Evolutionary conservation across 2,113 vertebrate genomes (phyloP), one percentile per base, ranked within the genome.

Genomic region (Anthoscopus minutus): DNA sequence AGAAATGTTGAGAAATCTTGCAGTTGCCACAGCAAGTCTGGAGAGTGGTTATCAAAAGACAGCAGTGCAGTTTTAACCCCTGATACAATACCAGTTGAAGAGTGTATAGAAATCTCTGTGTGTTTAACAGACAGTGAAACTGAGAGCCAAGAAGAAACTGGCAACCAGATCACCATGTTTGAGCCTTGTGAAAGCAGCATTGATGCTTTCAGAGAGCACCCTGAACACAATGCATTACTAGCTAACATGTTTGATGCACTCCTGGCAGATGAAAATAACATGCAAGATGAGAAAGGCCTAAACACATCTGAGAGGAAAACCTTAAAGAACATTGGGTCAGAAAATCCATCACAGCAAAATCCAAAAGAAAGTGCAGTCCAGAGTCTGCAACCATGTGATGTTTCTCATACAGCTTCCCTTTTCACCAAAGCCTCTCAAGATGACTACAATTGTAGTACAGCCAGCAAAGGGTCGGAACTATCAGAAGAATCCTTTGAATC

Each of bases 201-300:
- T 4, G 2, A 5, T 30, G 19, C 37, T 82, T 89, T 97, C 76
- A 88, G 91, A 89, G 45, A 77, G 88, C 78, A 83, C 7, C 1
- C 56, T 33, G 93, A 91, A 28, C 96, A 93, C 51, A 90, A 97
- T 15, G 96, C 96, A 44, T 90, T 50, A 9, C 82, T 98, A 4
- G 93, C 82, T 9, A 78, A 72, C 38, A 96, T 98, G 93, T 97
- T 98, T 61, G 81, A 96, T 25, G 91, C 96, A 31, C 72, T 98
- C 24, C 74, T 98, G 33, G 73, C 64, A 38, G 87, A 74, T 7
- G 84, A 81, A 51, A 71, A 51, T 13, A 71, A 58, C 23, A 5
- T 14, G 18, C 70, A 48, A 56, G 85, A 76, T 21, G 27, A 19
- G 33, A 45, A 82, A 73, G 35, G 74, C 38, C 16, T 25, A 69